Evolutionary conservation across 1,140 invertebrate genomes (phyloP).

Genomic region (Diuraphis noxia): DNA sequence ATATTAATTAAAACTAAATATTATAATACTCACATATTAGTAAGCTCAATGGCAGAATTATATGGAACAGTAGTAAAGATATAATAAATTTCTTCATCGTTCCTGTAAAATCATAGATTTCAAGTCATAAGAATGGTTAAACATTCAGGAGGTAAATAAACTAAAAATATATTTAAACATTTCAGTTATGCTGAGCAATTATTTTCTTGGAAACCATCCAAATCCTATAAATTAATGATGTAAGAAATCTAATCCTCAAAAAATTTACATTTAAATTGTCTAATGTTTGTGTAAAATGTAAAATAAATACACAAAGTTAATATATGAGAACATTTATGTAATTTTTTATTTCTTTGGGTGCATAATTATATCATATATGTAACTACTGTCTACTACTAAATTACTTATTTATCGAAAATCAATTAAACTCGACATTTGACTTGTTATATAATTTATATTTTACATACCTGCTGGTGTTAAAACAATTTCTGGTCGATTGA

Average conservation of each 20-base stretch:
- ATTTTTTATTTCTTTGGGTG: not conserved
- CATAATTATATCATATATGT: not conserved
- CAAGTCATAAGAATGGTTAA: not conserved
- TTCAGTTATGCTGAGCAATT: not conserved
- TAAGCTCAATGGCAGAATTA: constrained; percentile 42
- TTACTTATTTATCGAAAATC: not conserved
- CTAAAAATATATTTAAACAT: constrained; percentile 28
- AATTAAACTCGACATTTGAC: not conserved
- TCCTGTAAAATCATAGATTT: constrained; percentile 29
- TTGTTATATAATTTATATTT: not conserved
- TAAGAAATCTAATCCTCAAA: not conserved
- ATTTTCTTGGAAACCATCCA: not conserved
- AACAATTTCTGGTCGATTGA: not conserved
- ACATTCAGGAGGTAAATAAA: not conserved
- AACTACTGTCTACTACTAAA: too few species aligned
- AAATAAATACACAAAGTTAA: not conserved
- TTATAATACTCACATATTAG: constrained; percentile 34
- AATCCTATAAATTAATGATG: not conserved
- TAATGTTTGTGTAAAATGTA: not conserved
- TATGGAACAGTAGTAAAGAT: constrained; percentile 33
- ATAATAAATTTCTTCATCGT: constrained; percentile 44
- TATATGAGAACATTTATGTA: not conserved
- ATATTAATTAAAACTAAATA: not conserved
- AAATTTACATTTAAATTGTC: not conserved
- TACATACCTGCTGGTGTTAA: not conserved